A percentile compares a stretch with the other conserved stretches of the same genome.
phyloP scores from a whole-genome alignment of 2,888 invertebrate species.

The Ophion ventricosus region DNA sequence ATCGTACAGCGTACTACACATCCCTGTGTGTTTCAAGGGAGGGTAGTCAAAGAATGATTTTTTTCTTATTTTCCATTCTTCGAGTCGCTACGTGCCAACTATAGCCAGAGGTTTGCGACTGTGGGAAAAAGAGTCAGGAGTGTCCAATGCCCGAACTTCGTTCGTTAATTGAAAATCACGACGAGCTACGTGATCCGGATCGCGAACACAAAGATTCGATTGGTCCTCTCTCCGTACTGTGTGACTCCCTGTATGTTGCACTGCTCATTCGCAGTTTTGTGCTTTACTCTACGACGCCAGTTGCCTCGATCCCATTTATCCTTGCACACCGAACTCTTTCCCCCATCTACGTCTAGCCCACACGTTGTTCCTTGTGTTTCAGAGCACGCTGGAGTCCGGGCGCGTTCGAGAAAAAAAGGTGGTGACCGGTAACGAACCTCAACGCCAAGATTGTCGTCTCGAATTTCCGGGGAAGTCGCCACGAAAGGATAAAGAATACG shows the following conservation, averaged over 20 bases:
- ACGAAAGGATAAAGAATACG: slow-evolving; percentile 49
- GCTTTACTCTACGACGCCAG: slow-evolving; percentile 52
- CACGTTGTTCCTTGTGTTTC: slow-evolving; percentile 41
- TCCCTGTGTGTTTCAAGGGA: neutral
- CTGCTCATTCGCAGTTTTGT: slow-evolving; percentile 63
- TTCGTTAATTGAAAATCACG: slow-evolving; percentile 78
- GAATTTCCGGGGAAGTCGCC: slow-evolving; percentile 50
- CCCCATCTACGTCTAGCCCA: slow-evolving; percentile 28
- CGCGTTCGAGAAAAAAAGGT: slow-evolving; percentile 55
- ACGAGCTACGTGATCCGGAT: slow-evolving; percentile 76
- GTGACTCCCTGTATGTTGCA: slow-evolving; percentile 38
- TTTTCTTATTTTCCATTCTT: slow-evolving; percentile 68
- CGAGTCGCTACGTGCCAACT: slow-evolving; percentile 65
- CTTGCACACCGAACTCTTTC: slow-evolving; percentile 44
- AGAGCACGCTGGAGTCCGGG: slow-evolving; percentile 46
- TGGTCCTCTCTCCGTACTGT: slow-evolving; percentile 55
- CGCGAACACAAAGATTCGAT: slow-evolving; percentile 71
- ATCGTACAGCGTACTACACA: neutral
- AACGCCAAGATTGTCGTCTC: slow-evolving; percentile 45
- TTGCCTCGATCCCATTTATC: slow-evolving; percentile 52
- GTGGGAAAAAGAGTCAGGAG: slow-evolving; percentile 45
- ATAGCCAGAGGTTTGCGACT: slow-evolving; percentile 55
- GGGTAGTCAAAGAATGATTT: slow-evolving; percentile 68
- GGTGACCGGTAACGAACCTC: slow-evolving; percentile 64
- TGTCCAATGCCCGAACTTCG: slow-evolving; percentile 53